These are phyloP conservation scores for Oncopeltus fasciatus DNA, from an alignment of 1,140 invertebrate genomes.

Conservation along the genomic window DNA sequence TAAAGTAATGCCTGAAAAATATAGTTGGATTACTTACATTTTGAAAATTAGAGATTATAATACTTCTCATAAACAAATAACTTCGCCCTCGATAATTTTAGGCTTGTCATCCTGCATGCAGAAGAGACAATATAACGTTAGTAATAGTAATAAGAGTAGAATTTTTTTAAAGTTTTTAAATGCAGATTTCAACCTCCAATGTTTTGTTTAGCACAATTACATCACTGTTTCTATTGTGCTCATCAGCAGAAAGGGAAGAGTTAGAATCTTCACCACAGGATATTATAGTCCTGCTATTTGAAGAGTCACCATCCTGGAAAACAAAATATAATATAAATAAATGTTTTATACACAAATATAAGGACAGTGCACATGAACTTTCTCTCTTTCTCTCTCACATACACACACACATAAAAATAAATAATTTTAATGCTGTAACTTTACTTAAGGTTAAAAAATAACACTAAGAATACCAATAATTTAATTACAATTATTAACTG, in stretches of 20 bases:
- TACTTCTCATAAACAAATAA: constrained; percentile 4
- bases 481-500: no score
- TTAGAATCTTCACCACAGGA: constrained; percentile 22
- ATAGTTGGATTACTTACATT: no score
- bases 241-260: constrained; percentile 20
- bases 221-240: constrained; percentile 6
- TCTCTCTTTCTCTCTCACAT: no score
- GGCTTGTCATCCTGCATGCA: background rate
- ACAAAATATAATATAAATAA: background rate
- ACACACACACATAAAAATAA: no score
- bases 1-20: no score
- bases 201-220: background rate
- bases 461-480: no score
- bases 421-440: no score
- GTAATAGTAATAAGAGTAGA: background rate
- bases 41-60: background rate
- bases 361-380: no score
- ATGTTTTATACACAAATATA: no score
- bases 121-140: background rate
- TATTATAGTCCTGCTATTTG: constrained; percentile 15
- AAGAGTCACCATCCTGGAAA: constrained; percentile 16
- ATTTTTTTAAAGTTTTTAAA: background rate
- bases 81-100: background rate
- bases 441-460: no score
- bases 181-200: background rate